Percentiles rank a stretch among this genome's conserved stretches.
These are phyloP conservation scores for Corythoichthys intestinalis DNA, from an alignment of 2,113 vertebrate genomes.

Conservation along the genomic window DNA sequence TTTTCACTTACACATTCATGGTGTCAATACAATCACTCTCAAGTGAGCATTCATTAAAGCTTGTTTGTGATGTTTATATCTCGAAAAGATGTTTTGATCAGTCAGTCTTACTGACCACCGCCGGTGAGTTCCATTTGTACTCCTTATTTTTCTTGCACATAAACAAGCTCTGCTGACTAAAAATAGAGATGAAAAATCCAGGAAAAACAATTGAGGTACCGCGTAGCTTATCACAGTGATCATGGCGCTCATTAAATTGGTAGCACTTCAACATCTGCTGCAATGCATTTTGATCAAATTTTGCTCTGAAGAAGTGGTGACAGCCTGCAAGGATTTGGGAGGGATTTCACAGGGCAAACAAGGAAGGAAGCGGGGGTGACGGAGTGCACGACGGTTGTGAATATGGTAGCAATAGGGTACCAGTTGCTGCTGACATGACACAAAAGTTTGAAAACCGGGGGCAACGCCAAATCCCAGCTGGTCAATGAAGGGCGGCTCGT, in stretches of 20 bases:
- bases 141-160: constrained; percentile 12
- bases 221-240: background rate
- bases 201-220: background rate
- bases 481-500: constrained; percentile 80
- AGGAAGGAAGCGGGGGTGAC: constrained; percentile 18
- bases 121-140: constrained; percentile 3
- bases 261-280: background rate
- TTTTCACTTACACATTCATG: background rate
- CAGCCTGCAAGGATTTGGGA: constrained; percentile 23
- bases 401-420: constrained; percentile 60
- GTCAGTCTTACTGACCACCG: constrained; percentile 9
- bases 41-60: background rate
- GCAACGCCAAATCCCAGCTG: constrained; percentile 81
- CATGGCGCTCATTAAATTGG: background rate
- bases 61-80: background rate
- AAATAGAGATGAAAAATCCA: constrained; percentile 37
- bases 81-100: background rate
- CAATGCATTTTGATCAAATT: background rate
- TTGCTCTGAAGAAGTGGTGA: constrained; percentile 19
- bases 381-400: constrained; percentile 24
- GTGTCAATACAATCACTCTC: background rate
- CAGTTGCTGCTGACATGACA: constrained; percentile 81
- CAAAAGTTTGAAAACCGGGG: constrained; percentile 90
- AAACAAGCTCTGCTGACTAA: constrained; percentile 19
- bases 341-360: constrained; percentile 35